Evolutionary conservation across 2,888 invertebrate genomes (phyloP).

Genomic region (Gasteruption jaculator): DNA sequence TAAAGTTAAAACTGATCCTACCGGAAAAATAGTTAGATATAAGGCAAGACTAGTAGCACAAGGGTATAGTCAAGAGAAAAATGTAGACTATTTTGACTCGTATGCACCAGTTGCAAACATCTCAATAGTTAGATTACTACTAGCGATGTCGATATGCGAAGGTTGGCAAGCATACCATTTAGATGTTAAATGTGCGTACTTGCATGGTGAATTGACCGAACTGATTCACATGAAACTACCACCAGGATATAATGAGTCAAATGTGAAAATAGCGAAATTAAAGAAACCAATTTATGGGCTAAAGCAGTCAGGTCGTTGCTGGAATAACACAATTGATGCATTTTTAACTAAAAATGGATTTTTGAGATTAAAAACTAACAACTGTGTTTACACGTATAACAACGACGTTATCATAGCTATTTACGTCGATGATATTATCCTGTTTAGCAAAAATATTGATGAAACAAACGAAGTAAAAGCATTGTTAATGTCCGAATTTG

Average conservation of each 20-base stretch:
- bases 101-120: conserved; percentile 11
- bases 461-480: background rate
- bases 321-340: conserved; percentile 12
- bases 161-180: conserved; percentile 7
- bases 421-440: background rate
- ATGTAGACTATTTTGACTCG: conserved; percentile 13
- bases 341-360: conserved; percentile 3
- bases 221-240: conserved; percentile 11
- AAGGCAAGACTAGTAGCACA: conserved; percentile 13
- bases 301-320: conserved; percentile 10
- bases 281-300: conserved; percentile 12
- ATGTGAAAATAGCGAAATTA: conserved; percentile 6
- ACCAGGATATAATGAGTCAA: background rate
- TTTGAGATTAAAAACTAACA: background rate
- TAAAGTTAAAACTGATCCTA: conserved; percentile 15
- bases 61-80: conserved; percentile 7
- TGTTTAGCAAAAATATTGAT: background rate
- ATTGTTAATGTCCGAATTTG: background rate
- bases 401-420: no score
- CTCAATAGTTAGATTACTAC: conserved; percentile 4
- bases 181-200: conserved; percentile 13
- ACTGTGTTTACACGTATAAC: background rate
- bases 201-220: conserved; percentile 14
- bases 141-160: conserved; percentile 1
- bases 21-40: conserved; percentile 9